Evolutionary conservation across 2,797 vertebrate species (phyloP).

Genomic region (Siniperca scherzeri): DNA sequence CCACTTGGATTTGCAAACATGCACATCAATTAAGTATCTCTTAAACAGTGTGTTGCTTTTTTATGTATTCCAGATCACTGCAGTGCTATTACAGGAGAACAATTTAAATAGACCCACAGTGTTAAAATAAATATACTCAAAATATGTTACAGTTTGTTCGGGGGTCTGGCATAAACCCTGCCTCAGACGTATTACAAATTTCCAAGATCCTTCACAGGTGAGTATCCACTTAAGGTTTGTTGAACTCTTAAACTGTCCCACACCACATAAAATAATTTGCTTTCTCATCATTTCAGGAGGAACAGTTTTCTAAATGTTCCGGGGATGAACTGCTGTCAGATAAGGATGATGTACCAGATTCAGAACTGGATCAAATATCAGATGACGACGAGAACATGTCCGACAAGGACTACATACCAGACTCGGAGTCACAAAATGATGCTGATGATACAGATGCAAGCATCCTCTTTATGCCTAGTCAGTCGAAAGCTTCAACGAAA

Average conservation of each 20-base stretch:
- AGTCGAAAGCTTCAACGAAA: neutral
- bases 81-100: neutral
- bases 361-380: too few species aligned
- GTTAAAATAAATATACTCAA: neutral
- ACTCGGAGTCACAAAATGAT: too few species aligned
- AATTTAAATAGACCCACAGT: neutral
- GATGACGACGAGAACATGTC: too few species aligned
- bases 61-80: neutral
- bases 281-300: too few species aligned
- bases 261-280: too few species aligned
- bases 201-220: neutral
- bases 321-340: too few species aligned
- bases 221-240: neutral
- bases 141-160: conserved; percentile 20
- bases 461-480: neutral
- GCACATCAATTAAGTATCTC: too few species aligned
- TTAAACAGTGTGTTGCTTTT: neutral
- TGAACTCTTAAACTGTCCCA: neutral
- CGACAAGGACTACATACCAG: too few species aligned
- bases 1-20: too few species aligned
- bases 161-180: conserved; percentile 15
- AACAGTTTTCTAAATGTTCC: too few species aligned
- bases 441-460: neutral
- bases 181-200: neutral
- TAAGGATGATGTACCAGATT: too few species aligned